A percentile compares a stretch with the other conserved stretches of the same genome.
Conservation (phyloP, 2,113 vertebrate genomes). For the Phoxinus phoxinus region DNA sequence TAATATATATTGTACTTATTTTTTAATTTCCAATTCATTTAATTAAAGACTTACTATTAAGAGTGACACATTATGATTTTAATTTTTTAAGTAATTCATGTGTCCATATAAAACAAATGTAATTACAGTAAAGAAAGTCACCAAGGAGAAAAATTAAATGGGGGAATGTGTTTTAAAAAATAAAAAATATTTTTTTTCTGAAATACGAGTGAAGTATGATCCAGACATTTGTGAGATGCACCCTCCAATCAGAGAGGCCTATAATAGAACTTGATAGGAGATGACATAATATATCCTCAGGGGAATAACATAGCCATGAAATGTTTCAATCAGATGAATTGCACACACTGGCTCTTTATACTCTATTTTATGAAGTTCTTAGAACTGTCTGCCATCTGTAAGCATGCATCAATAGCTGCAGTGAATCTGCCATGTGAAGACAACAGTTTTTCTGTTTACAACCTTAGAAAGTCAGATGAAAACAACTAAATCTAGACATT, state of each 20-base stretch:
- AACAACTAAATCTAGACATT: not conserved
- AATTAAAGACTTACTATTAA: no score
- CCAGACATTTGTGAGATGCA: not conserved
- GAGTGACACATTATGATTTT: not conserved
- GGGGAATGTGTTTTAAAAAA: no score
- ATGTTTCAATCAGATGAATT: constrained; percentile 13
- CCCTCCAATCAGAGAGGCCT: not conserved
- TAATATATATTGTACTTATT: no score
- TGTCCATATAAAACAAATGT: not conserved
- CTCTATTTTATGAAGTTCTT: not conserved
- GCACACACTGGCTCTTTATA: constrained; percentile 29
- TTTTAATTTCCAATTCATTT: no score
- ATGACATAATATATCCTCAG: constrained; percentile 12
- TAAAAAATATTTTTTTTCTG: no score
- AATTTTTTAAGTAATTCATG: not conserved
- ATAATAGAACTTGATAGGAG: constrained; percentile 24
- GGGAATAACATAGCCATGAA: constrained; percentile 22
- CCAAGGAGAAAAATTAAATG: no score
- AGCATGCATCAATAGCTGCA: not conserved
- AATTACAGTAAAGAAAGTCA: no score
- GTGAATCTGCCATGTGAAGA: constrained; percentile 4
- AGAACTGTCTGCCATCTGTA: constrained; percentile 19
- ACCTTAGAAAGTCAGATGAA: not conserved
- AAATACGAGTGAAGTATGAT: not conserved
- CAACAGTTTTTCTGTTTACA: not conserved